These are phyloP conservation scores for Cyprinella venusta DNA, from an alignment of 2,797 vertebrate genomes.

Conservation along the genomic window DNA sequence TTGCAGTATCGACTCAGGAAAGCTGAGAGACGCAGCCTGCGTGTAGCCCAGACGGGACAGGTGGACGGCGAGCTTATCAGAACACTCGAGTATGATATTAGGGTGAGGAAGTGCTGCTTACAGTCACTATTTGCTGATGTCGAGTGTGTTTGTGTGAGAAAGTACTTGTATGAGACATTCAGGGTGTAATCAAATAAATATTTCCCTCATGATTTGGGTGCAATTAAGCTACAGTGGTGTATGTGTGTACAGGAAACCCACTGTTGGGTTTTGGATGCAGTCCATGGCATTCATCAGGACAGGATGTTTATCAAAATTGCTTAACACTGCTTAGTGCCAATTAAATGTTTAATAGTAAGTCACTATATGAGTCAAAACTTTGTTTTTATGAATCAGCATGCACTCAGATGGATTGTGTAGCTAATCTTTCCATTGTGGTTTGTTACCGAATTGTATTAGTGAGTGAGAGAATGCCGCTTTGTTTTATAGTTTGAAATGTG, in stretches of 20 bases:
- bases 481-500: constrained; percentile 16
- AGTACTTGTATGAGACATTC: constrained; percentile 20
- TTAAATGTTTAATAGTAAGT: constrained; percentile 40
- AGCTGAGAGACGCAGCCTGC: constrained; percentile 92
- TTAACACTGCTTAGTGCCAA: constrained; percentile 37
- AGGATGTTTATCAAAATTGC: constrained; percentile 52
- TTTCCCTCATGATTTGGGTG: constrained; percentile 34
- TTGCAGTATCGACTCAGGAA: constrained; percentile 97
- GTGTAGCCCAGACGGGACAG: constrained; percentile 92
- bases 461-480: constrained; percentile 18
- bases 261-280: constrained; percentile 37
- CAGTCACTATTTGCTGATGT: not conserved
- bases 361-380: constrained; percentile 50
- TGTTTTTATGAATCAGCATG: constrained; percentile 51
- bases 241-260: constrained; percentile 34
- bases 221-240: constrained; percentile 32
- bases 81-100: constrained; percentile 94
- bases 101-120: constrained; percentile 74
- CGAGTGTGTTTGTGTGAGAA: not conserved
- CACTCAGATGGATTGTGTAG: constrained; percentile 25
- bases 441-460: constrained; percentile 1
- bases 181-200: constrained; percentile 23
- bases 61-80: constrained; percentile 94
- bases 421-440: constrained; percentile 35
- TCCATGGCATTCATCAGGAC: constrained; percentile 55